Percentiles rank a stretch among this genome's conserved stretches.
These are phyloP conservation scores for Brachypalpus laphriformis DNA, from an alignment of 2,888 invertebrate species.

Conservation along the genomic window DNA sequence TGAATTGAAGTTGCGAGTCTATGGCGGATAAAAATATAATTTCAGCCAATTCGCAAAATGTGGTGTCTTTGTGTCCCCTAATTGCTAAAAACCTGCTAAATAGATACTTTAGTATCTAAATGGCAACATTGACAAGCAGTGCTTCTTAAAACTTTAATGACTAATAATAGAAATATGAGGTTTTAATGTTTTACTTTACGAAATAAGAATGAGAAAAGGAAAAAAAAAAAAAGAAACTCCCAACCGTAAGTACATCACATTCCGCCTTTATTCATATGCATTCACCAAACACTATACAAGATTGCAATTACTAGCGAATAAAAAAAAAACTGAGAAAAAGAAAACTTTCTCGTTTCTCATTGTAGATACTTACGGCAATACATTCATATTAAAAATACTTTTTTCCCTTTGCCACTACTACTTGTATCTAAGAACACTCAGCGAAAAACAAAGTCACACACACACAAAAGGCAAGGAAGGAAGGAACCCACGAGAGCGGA, in stretches of 20 bases:
- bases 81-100: no score
- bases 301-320: conserved; percentile 37
- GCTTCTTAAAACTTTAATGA: conserved; percentile 35
- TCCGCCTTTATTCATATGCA: conserved; percentile 32
- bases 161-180: conserved; percentile 51
- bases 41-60: no score
- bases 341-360: conserved; percentile 57
- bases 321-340: conserved; percentile 40
- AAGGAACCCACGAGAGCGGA: conserved; percentile 25
- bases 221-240: background rate
- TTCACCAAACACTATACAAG: conserved; percentile 22
- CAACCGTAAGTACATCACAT: conserved; percentile 10
- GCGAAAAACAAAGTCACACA: background rate
- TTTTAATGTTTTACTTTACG: conserved; percentile 34
- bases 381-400: conserved; percentile 6
- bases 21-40: no score
- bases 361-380: conserved; percentile 10
- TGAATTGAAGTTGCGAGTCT: no score
- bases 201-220: background rate
- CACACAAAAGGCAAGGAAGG: conserved; percentile 25
- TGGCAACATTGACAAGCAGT: background rate
- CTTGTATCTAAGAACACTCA: conserved; percentile 19
- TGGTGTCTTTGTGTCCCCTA: no score
- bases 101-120: no score
- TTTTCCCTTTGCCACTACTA: conserved; percentile 11